A percentile compares a stretch with the other conserved stretches of the same genome.
These are phyloP conservation scores for Pegoplata infirma DNA, from an alignment of 2,888 invertebrate species.

Conservation along the genomic window DNA sequence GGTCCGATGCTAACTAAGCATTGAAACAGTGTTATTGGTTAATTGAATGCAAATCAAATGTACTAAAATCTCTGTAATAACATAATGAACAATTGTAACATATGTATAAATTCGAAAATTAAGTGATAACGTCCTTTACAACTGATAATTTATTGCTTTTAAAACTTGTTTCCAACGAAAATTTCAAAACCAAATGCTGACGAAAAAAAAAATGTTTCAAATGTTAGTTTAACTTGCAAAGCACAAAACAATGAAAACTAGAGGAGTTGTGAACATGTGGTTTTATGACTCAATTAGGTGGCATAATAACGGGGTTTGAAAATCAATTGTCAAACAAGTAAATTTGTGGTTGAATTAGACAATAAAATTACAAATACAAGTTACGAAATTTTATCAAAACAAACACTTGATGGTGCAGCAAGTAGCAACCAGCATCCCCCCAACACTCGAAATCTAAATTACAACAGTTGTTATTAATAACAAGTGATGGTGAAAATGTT, in stretches of 20 bases:
- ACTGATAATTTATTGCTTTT: conserved; percentile 42
- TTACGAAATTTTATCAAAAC: conserved; percentile 12
- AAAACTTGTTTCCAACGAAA: conserved; percentile 33
- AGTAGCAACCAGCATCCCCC: conserved; percentile 3
- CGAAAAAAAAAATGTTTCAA: not conserved
- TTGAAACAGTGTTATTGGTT: no score
- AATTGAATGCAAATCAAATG: conserved; percentile 18
- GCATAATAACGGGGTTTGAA: conserved; percentile 73
- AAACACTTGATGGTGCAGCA: conserved; percentile 45
- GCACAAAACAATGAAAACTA: conserved; percentile 35
- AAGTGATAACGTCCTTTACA: not conserved
- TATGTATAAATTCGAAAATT: conserved; percentile 36
- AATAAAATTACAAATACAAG: conserved; percentile 6
- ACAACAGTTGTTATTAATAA: conserved; percentile 57
- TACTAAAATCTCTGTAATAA: conserved; percentile 30
- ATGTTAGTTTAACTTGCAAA: not conserved
- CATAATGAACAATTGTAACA: conserved; percentile 49
- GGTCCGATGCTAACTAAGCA: no score
- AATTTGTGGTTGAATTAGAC: conserved; percentile 67
- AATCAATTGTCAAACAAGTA: conserved; percentile 69
- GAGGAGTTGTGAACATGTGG: conserved; percentile 75
- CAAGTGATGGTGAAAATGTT: conserved; percentile 5
- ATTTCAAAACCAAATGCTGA: not conserved
- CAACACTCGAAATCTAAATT: no score
- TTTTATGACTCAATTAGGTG: conserved; percentile 77